These are phyloP conservation scores for Gallinago media DNA, from an alignment of 2,113 vertebrate genomes.

Conservation along the genomic window DNA sequence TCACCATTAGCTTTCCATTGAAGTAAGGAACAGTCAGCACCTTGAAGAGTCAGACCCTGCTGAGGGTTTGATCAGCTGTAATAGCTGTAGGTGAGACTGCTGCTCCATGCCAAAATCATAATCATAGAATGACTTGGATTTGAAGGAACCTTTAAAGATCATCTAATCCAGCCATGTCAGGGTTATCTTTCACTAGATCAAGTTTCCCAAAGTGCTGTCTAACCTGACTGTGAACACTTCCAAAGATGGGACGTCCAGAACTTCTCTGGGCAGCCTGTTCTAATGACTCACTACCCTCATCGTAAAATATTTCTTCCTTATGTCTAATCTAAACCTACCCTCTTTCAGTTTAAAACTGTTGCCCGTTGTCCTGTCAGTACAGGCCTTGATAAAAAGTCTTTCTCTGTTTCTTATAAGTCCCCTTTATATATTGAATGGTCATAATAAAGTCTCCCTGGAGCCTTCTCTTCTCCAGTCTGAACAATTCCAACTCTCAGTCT, in stretches of 20 bases:
- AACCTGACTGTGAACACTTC: not conserved
- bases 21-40: not conserved
- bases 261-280: not conserved
- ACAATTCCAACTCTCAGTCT: not conserved
- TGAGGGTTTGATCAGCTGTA: not conserved
- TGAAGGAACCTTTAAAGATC: not conserved
- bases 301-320: not conserved
- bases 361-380: not conserved
- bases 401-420: not conserved
- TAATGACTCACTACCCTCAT: not conserved
- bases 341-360: not conserved
- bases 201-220: not conserved
- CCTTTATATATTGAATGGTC: not conserved
- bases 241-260: accelerated
- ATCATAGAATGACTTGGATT: not conserved
- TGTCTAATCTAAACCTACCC: not conserved
- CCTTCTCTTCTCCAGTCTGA: not conserved
- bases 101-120: not conserved
- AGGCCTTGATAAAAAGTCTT: not conserved
- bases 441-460: not conserved
- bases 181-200: not conserved
- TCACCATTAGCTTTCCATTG: not conserved
- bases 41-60: not conserved
- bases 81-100: not conserved
- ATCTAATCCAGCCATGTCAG: not conserved